Percentiles rank a stretch among this genome's conserved stretches.
Conservation (phyloP, 2,797 vertebrate species). For the Hipposideros larvatus region DNA sequence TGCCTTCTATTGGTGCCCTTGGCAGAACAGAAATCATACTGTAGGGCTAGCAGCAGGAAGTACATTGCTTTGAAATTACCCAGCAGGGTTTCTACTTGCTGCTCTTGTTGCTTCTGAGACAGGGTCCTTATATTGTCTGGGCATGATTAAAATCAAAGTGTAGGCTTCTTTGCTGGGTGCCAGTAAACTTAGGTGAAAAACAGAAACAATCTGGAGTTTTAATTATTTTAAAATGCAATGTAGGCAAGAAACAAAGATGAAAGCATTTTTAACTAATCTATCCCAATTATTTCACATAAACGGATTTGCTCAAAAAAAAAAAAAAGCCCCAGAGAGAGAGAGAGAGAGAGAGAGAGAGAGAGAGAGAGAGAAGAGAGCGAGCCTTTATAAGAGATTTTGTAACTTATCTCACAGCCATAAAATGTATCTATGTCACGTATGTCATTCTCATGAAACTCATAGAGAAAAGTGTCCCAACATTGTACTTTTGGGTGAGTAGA, state of each 20-base stretch:
- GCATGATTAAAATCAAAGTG: conserved; percentile 91
- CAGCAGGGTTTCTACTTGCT: conserved; percentile 86
- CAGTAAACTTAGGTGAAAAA: conserved; percentile 89
- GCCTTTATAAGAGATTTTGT: conserved; percentile 46
- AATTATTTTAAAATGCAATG: conserved; percentile 88
- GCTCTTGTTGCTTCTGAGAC: conserved; percentile 84
- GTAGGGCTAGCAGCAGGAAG: conserved; percentile 89
- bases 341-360: neutral
- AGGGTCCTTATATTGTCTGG: conserved; percentile 87
- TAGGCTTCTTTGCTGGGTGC: conserved; percentile 88
- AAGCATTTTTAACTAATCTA: conserved; percentile 89
- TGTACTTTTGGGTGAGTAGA: conserved; percentile 24
- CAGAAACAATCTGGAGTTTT: conserved; percentile 89
- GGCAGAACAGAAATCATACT: conserved; percentile 89
- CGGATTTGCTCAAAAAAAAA: conserved; percentile 83
- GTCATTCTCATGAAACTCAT: conserved; percentile 41
- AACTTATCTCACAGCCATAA: conserved; percentile 60
- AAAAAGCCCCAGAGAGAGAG: conserved; percentile 24
- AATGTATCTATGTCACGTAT: conserved; percentile 7
- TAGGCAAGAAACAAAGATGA: conserved; percentile 87
- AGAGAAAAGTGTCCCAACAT: conserved; percentile 25
- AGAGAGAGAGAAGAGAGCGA: neutral
- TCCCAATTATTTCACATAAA: conserved; percentile 90
- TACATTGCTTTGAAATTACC: conserved; percentile 91
- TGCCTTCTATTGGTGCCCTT: conserved; percentile 85